Conservation (phyloP, 1,140 invertebrate species). For the Pseudomyrmex cubaensis region DNA sequence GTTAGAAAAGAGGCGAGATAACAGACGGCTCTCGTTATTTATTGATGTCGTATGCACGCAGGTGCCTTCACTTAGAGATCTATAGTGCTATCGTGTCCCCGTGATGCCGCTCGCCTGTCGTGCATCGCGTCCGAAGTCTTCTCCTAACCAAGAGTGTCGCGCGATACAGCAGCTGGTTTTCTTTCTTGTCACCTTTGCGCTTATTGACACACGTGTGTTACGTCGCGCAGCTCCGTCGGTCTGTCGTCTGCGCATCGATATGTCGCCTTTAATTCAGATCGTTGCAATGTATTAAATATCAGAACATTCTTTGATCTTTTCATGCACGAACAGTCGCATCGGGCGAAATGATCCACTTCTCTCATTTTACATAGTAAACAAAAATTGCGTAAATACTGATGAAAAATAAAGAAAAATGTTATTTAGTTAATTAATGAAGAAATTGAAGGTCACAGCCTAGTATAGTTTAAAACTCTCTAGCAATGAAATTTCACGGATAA, state of each 20-base stretch:
- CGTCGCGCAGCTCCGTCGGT: background rate
- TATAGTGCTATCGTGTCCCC: constrained; percentile 3
- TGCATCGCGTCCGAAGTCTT: background rate
- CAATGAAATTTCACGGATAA: too few species aligned
- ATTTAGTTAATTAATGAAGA: too few species aligned
- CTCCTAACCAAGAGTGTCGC: constrained; percentile 43
- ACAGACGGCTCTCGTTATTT: constrained; percentile 58
- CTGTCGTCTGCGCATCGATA: constrained; percentile 9
- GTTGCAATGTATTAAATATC: constrained; percentile 7
- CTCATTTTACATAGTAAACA: background rate
- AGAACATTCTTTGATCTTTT: background rate
- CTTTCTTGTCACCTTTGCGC: background rate
- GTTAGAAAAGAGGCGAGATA: background rate
- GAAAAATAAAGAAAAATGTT: background rate
- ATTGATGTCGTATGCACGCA: constrained; percentile 55
- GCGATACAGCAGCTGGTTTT: constrained; percentile 26
- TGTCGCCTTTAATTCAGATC: constrained; percentile 18
- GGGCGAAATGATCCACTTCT: background rate
- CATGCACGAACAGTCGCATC: background rate
- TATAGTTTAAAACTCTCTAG: too few species aligned
- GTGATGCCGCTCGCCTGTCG: background rate
- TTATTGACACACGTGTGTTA: constrained; percentile 64
- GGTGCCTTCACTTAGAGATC: constrained; percentile 59
- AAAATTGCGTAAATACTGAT: background rate
- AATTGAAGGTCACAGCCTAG: too few species aligned